Percentiles rank a stretch among this genome's conserved stretches.
Conservation (phyloP, 92 coral and sea anemone species). For the Palythoa caribaeorum region DNA sequence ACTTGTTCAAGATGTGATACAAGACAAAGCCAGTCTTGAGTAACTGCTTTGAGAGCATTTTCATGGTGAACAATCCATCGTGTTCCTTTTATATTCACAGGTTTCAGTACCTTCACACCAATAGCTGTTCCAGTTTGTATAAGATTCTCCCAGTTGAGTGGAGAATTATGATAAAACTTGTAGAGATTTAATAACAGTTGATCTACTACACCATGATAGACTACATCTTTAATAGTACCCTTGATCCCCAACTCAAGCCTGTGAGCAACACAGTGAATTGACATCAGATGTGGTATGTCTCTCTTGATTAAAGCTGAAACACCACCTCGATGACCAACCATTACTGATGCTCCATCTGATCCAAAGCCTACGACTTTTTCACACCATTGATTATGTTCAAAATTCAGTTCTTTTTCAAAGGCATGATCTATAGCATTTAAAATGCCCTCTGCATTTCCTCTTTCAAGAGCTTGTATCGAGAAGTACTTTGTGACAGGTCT, state of each 20-base stretch:
- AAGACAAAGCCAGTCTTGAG: slow-evolving; percentile 44
- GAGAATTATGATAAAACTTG: slow-evolving; percentile 54
- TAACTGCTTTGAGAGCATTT: slow-evolving; percentile 52
- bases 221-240: slow-evolving; percentile 39
- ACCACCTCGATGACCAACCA: slow-evolving; percentile 55
- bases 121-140: slow-evolving; percentile 41
- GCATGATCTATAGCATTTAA: slow-evolving; percentile 47
- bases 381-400: slow-evolving; percentile 52
- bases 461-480: slow-evolving; percentile 52
- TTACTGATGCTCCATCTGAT: slow-evolving; percentile 58
- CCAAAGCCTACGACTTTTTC: slow-evolving; percentile 56
- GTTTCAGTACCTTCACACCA: slow-evolving; percentile 46
- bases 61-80: slow-evolving; percentile 53
- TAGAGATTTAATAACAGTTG: slow-evolving; percentile 37
- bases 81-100: slow-evolving; percentile 51
- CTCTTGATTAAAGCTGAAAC: slow-evolving; percentile 47
- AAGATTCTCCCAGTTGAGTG: slow-evolving; percentile 48
- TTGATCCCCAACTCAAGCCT: slow-evolving; percentile 64
- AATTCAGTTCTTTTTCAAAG: slow-evolving; percentile 43
- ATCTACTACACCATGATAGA: slow-evolving; percentile 43
- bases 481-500: slow-evolving; percentile 59
- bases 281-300: slow-evolving; percentile 11
- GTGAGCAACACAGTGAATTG: slow-evolving; percentile 65
- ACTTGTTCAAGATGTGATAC: slow-evolving; percentile 57
- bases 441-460: slow-evolving; percentile 52